phyloP scores from a whole-genome alignment of 2,113 vertebrate species.

The Ceyx cyanopectus region DNA sequence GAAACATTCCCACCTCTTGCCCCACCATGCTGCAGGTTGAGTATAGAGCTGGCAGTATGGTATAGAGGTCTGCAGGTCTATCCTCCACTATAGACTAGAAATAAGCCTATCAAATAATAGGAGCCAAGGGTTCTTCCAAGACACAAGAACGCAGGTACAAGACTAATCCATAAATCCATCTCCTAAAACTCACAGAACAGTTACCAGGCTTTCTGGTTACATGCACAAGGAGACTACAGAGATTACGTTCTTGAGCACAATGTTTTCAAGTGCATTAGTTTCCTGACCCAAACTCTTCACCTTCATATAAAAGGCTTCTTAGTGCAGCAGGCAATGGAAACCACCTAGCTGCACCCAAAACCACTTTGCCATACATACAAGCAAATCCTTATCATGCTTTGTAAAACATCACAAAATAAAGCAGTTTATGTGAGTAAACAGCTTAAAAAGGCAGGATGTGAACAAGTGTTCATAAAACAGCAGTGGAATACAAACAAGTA shows the following conservation, averaged over 20 bases:
- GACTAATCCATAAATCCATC: background rate
- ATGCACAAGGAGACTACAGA: background rate
- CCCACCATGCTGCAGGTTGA: background rate
- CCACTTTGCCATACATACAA: background rate
- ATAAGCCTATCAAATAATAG: background rate
- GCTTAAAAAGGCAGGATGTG: background rate
- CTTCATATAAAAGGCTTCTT: background rate
- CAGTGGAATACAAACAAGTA: background rate
- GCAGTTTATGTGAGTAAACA: background rate
- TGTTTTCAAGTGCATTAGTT: background rate
- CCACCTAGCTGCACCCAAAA: background rate
- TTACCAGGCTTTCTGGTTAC: background rate
- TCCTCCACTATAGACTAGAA: background rate
- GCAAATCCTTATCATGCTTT: background rate
- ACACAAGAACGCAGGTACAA: background rate
- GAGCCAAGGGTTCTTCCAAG: background rate
- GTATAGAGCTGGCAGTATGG: background rate
- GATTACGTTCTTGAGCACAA: background rate
- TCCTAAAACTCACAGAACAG: background rate
- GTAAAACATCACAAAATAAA: background rate
- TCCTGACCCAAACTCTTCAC: background rate
- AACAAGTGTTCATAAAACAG: constrained; percentile 33
- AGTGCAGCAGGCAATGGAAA: background rate
- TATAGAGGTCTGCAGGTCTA: background rate
- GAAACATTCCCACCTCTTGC: background rate